Evolutionary conservation across 2,113 vertebrate genomes (phyloP), one percentile per base, ranked within the genome.

Genomic region (Dolichotis patagonum): DNA sequence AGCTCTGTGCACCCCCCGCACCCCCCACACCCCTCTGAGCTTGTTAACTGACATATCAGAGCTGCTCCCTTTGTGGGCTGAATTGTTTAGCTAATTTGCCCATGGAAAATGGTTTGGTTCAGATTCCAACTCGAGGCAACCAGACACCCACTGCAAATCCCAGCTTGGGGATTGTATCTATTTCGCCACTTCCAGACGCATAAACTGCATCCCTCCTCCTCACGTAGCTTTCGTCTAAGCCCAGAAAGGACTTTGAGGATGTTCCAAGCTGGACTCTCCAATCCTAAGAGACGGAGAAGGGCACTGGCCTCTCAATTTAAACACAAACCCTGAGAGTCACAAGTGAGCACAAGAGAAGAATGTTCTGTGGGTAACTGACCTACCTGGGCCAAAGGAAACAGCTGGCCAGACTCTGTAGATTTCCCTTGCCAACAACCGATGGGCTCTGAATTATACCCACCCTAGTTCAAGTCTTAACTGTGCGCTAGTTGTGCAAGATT

Each of bases 1-100:
- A 71, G 56, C 90, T 73, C 43, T 0, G n/a, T 32, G 96, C 56
- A 32, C 77, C 41, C 73, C 49, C 60, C 96, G 1, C 49, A 60
- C 85, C 73, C 32, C 91, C 73, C 62, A 43, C 58, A 73, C 92
- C 95, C 88, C 52, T 78, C 62, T 58, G 49, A 97, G 97, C 32
- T 62, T 19, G 49, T 97, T 98, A 41, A 19, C 97, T 88, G 96
- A 93, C 96, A 97, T 88, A 93, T 85, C 73, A 81, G 96, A 97
- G 90, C 95, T 97, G 95, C 96, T 97, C 94, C 92, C 95, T 91
- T 97, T 98, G 82, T 98, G 96, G 95, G 58, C 52, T 60, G 67
- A 93, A 96, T 95, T 98, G 97, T 98, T 97, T 52, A 52, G 83
- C 96, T 98, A 97, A 98, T 98, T 98, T 91, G 54, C 75, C 93